Evolutionary conservation across 92 coral and sea anemone genomes (phyloP).

Genomic region (Heteractis magnifica): DNA sequence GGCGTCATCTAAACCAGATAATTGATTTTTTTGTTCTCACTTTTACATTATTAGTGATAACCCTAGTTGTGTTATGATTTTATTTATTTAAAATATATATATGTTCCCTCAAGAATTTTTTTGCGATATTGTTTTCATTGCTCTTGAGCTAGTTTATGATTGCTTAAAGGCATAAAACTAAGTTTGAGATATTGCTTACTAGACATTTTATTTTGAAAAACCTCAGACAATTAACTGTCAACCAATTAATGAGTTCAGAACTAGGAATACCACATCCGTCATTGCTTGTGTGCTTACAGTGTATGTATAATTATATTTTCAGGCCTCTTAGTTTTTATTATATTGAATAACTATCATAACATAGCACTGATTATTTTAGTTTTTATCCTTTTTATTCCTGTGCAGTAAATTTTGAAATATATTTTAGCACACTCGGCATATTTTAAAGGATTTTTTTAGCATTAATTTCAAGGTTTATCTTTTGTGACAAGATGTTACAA

Average conservation of each 20-base stretch:
- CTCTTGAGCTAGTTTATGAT: background rate
- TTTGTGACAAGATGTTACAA: conserved; percentile 20
- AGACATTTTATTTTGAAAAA: background rate
- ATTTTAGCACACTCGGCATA: background rate
- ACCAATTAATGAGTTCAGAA: background rate
- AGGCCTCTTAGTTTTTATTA: background rate
- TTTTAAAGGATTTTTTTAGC: background rate
- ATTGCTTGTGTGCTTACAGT: background rate
- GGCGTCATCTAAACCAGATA: background rate
- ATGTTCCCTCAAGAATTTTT: background rate
- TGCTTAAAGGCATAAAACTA: background rate
- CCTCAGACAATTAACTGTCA: background rate
- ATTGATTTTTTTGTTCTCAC: background rate
- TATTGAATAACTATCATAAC: background rate
- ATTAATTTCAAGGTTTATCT: background rate
- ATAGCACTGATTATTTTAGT: background rate
- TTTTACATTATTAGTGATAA: background rate
- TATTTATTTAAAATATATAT: no score
- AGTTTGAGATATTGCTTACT: background rate
- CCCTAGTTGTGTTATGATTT: background rate
- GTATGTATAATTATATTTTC: background rate
- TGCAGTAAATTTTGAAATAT: background rate
- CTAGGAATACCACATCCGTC: background rate
- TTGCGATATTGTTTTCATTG: background rate
- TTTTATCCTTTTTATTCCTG: background rate